These are phyloP conservation scores for Clusia tigrina DNA, from an alignment of 2,888 invertebrate species.

Conservation along the genomic window DNA sequence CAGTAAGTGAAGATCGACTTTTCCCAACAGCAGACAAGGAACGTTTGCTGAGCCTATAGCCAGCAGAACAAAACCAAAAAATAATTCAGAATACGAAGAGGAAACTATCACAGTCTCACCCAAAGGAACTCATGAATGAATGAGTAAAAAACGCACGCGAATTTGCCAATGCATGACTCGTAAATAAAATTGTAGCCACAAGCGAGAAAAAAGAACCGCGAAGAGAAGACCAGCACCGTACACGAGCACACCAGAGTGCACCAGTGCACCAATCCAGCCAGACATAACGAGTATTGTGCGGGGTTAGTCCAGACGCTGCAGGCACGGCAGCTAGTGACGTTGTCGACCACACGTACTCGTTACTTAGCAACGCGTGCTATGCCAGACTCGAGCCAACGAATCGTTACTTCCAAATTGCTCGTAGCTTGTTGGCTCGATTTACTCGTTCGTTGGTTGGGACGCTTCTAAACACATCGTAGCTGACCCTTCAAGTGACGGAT, in stretches of 20 bases:
- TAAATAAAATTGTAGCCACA: slow-evolving; percentile 56
- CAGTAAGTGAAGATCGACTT: not conserved
- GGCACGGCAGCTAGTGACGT: not conserved
- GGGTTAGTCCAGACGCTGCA: slow-evolving; percentile 13
- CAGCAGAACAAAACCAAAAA: not conserved
- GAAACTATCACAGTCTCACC: not conserved
- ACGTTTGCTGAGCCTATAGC: not conserved
- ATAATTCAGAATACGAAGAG: no score
- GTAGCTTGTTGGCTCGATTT: no score
- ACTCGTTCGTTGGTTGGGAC: no score
- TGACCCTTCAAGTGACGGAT: no score
- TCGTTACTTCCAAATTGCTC: no score
- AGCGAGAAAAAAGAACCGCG: slow-evolving; percentile 36
- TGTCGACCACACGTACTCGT: not conserved
- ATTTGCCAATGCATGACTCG: slow-evolving; percentile 39
- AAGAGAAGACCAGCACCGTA: no score
- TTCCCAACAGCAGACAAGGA: not conserved
- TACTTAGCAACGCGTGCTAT: slow-evolving; percentile 8
- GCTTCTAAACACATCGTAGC: no score
- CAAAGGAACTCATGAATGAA: slow-evolving; percentile 31
- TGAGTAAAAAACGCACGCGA: slow-evolving; percentile 42
- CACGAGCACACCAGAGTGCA: slow-evolving; percentile 7
- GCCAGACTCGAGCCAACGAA: no score
- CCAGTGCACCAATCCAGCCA: not conserved
- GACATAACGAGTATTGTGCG: slow-evolving; percentile 2